A percentile compares a stretch with the other conserved stretches of the same genome.
These are phyloP conservation scores for Drosophila pseudotakahashii DNA, from an alignment of 2,888 invertebrate species.

Conservation along the genomic window DNA sequence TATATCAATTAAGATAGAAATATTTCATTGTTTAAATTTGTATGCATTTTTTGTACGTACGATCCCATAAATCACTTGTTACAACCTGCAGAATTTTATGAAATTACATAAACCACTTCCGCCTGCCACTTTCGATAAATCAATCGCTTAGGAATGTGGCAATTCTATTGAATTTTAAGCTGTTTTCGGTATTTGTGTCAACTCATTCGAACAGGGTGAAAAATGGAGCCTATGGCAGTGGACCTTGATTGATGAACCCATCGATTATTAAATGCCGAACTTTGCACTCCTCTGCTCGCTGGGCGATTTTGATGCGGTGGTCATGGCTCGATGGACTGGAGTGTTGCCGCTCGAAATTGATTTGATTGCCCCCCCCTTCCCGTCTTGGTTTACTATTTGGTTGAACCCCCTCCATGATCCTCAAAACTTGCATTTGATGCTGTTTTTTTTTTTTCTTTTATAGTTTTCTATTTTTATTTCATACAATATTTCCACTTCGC, in stretches of 20 bases:
- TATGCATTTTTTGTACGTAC: background rate
- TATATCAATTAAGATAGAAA: background rate
- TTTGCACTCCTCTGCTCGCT: constrained; percentile 1
- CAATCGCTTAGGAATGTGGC: constrained; percentile 14
- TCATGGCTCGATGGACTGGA: constrained; percentile 37
- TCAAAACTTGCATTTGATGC: constrained; percentile 20
- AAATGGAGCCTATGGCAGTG: constrained; percentile 20
- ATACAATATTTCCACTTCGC: constrained; percentile 26
- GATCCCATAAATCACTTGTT: background rate
- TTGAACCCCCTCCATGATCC: background rate
- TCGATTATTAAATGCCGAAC: constrained; percentile 32
- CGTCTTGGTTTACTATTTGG: constrained; percentile 16
- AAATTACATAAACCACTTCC: background rate
- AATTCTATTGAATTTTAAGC: constrained; percentile 31
- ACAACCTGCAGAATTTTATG: background rate
- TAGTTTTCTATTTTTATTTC: constrained; percentile 34
- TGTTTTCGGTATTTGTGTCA: constrained; percentile 17
- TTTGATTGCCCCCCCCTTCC: constrained; percentile 37
- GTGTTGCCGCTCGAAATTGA: constrained; percentile 20
- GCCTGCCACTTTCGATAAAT: constrained; percentile 8
- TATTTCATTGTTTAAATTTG: background rate
- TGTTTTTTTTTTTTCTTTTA: constrained; percentile 43
- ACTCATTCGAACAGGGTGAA: constrained; percentile 26
- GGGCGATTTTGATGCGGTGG: constrained; percentile 22
- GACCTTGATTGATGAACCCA: constrained; percentile 31